Conservation (phyloP, 2,888 invertebrate genomes). For the Miltochrista miniata region DNA sequence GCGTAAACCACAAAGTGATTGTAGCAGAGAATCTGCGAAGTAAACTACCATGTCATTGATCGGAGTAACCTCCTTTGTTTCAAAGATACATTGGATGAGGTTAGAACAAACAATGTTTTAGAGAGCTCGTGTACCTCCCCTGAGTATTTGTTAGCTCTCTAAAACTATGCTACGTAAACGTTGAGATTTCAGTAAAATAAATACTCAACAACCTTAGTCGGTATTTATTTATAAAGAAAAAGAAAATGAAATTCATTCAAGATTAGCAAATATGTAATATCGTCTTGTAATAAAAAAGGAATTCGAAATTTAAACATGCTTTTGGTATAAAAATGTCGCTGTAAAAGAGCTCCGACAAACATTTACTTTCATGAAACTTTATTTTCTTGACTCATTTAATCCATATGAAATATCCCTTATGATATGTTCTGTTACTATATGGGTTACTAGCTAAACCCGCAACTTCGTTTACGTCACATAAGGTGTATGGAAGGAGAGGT, state of each 20-base stretch:
- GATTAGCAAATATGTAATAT: slow-evolving; percentile 21
- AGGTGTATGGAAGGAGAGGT: no score
- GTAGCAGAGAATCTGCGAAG: background rate
- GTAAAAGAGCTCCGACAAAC: slow-evolving; percentile 48
- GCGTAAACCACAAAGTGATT: background rate
- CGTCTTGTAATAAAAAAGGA: slow-evolving; percentile 33
- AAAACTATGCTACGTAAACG: slow-evolving; percentile 18
- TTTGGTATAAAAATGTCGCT: slow-evolving; percentile 37
- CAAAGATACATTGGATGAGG: no score
- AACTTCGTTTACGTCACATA: no score
- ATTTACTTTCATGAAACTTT: slow-evolving; percentile 39
- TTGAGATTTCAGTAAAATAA: slow-evolving; percentile 20
- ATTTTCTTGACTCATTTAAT: slow-evolving; percentile 54
- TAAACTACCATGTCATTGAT: slow-evolving; percentile 18
- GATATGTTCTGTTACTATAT: no score
- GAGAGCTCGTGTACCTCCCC: slow-evolving; percentile 14
- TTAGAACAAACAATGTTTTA: no score
- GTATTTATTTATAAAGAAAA: background rate
- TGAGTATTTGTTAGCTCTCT: slow-evolving; percentile 19
- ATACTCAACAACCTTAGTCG: slow-evolving; percentile 12
- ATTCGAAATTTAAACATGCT: slow-evolving; percentile 35
- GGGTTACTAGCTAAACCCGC: no score
- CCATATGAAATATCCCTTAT: slow-evolving; percentile 46
- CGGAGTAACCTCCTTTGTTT: no score
- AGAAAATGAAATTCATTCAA: slow-evolving; percentile 14